These are phyloP conservation scores for Rhabdornis inornatus DNA, from an alignment of 2,113 vertebrate genomes.

Conservation along the genomic window DNA sequence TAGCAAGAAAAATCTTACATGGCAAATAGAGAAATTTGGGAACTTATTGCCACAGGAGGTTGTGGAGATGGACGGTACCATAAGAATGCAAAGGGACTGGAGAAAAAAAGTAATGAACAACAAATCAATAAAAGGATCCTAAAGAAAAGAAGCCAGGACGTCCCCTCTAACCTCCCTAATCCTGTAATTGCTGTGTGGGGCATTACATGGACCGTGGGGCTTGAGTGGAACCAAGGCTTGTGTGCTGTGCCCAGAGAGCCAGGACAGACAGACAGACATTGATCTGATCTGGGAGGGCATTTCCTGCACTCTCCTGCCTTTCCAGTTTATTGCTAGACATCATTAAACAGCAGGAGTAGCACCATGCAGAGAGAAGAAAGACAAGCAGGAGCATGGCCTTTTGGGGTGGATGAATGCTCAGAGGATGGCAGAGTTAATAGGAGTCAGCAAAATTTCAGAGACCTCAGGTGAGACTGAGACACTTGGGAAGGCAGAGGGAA, in stretches of 20 bases:
- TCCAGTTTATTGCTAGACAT: not conserved
- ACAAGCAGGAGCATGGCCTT: not conserved
- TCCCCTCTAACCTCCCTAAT: not conserved
- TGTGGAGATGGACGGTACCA: not conserved
- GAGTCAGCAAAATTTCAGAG: not conserved
- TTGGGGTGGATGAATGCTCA: not conserved
- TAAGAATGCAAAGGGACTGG: not conserved
- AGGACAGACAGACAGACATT: not conserved
- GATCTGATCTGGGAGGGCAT: not conserved
- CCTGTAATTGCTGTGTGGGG: not conserved
- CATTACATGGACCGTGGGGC: rapidly evolving
- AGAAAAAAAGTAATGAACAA: not conserved
- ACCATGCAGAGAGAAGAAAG: not conserved
- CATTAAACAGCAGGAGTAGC: not conserved
- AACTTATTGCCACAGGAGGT: not conserved
- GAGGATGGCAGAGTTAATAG: not conserved
- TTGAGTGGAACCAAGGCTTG: not conserved
- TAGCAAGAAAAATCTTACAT: not conserved
- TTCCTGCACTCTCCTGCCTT: not conserved
- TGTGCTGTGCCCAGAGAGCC: not conserved
- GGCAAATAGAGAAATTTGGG: not conserved
- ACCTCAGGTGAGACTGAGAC: not conserved
- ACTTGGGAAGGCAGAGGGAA: not conserved
- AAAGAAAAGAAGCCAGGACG: not conserved
- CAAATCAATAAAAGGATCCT: not conserved